Evolutionary conservation across 1,140 invertebrate species (phyloP).

Genomic region (Oncopeltus fasciatus): DNA sequence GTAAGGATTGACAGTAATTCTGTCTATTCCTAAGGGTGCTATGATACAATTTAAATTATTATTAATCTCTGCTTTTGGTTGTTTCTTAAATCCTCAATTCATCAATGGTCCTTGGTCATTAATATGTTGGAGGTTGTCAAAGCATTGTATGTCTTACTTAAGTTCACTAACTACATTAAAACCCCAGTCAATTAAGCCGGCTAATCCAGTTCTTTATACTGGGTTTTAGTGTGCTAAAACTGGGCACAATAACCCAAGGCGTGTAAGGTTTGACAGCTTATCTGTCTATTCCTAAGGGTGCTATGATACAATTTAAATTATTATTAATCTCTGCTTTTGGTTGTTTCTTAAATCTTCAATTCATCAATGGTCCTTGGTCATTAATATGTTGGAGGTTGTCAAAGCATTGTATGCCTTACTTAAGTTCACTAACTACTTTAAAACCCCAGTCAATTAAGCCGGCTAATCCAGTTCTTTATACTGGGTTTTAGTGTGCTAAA

Average conservation of each 20-base stretch:
- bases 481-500: conserved; percentile 3
- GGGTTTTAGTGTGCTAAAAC: conserved; percentile 1
- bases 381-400: too few species aligned
- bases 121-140: too few species aligned
- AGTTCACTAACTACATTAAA: neutral
- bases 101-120: too few species aligned
- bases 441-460: neutral
- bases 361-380: too few species aligned
- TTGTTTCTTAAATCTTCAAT: too few species aligned
- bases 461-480: neutral
- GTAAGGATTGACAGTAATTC: neutral
- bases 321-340: too few species aligned
- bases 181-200: neutral
- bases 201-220: neutral
- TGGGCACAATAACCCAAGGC: neutral
- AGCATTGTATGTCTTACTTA: too few species aligned
- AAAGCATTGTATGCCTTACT: too few species aligned
- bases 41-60: neutral
- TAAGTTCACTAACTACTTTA: neutral
- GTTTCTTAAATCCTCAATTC: too few species aligned
- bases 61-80: too few species aligned
- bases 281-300: neutral
- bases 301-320: neutral
- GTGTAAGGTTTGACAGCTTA: neutral
- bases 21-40: neutral